Evolutionary conservation across 2,797 vertebrate genomes (phyloP).

Genomic region (Tiaroga cobitis): DNA sequence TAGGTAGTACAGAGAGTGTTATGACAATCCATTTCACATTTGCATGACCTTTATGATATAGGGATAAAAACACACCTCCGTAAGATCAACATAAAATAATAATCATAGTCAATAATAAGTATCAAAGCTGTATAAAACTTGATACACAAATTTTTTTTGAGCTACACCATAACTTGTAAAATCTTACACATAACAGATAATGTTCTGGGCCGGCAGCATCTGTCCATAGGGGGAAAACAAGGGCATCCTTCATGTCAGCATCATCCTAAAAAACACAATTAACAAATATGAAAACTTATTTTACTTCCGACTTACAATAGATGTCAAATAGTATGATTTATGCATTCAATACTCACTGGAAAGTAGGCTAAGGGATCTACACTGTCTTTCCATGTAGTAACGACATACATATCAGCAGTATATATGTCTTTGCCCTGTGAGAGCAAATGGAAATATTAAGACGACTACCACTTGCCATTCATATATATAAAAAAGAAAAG

Average conservation of each 20-base stretch:
- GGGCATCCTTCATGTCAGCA: background rate
- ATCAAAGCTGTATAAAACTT: background rate
- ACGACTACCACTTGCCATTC: background rate
- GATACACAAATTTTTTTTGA: background rate
- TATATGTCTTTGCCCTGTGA: background rate
- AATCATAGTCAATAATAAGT: background rate
- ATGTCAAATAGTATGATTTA: constrained; percentile 1
- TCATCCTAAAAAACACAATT: background rate
- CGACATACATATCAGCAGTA: background rate
- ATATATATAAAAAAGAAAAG: background rate
- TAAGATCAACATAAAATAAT: background rate
- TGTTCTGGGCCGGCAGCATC: background rate
- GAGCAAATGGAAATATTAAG: background rate
- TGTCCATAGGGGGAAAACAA: background rate
- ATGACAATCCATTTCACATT: constrained; percentile 4
- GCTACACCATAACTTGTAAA: background rate
- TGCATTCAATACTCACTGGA: background rate
- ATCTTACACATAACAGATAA: constrained; percentile 8
- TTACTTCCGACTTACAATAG: background rate
- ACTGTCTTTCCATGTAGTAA: background rate
- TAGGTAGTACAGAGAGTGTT: background rate
- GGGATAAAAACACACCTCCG: background rate
- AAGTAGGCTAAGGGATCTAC: background rate
- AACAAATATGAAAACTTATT: background rate
- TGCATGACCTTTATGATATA: background rate